Base-by-base conservation (phyloP, 2,888 invertebrate species). In the Pardosa pseudoannulata region DNA sequence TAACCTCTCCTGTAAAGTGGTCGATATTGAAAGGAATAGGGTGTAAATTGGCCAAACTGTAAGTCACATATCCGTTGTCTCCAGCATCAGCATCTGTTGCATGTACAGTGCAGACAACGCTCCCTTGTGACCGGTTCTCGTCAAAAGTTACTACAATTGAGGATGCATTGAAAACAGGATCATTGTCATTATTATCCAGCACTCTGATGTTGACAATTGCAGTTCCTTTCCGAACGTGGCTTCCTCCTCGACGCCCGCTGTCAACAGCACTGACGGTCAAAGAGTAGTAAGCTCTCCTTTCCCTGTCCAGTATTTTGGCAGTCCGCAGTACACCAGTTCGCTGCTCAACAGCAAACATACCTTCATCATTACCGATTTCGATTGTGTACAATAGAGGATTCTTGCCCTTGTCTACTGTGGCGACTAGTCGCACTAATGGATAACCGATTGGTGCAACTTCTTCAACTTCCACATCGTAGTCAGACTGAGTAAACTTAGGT, bases 21-120 rank as follows among this genome's bases (percentile, higher is more conserved):
- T 98, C 97, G 65, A 98, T 96, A 89, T 97, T 96, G 92, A 98
- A 98, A 19, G 98, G 98, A n/a, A 97, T 96, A 76, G 95, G 95
- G 90, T 96, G 95, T 76, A 96, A 93, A 92, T 98, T 98, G 78
- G 96, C 96, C 89, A 98, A 96, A 90, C 96, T 96, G 93, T 98
- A 98, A 0, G 97, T 98, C 89, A 99, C 95, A 92, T 96, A 97
- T 0, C 97, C 97, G 92, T 98, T 98, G 91, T 98, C 98, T 0
- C 97, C 98, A 0, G 96, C 95, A 91, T 99, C 98, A 16, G 94
- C 94, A 92, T 99, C 98, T 88, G 94, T 94, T 0, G 98, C 98
- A 67, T 94, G 93, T 2, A 98, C 95, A 89, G 95, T 95, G 13
- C 95, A 94, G 0, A 98, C 96, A 7, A 95, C 94, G 0, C 95